Evolutionary conservation across 1,140 invertebrate species (phyloP).

Genomic region (Drosophila subpulchrella): DNA sequence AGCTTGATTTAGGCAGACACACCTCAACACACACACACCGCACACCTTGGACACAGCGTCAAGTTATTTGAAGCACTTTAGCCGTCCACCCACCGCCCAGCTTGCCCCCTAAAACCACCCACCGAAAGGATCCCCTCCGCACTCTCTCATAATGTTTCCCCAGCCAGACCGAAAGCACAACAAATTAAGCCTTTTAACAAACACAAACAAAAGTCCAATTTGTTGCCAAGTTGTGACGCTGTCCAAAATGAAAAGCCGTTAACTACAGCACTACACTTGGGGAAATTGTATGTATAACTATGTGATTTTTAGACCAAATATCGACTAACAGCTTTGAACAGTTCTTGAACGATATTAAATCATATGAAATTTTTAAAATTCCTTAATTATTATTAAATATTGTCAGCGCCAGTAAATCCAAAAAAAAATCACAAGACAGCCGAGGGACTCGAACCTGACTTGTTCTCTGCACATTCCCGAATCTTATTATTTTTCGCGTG

Average conservation of each 20-base stretch:
- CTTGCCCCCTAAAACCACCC: not conserved
- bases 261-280: slow-evolving; percentile 47
- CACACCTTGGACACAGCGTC: slow-evolving; percentile 36
- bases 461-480: too few relatives aligned
- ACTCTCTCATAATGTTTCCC: slow-evolving; percentile 65
- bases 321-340: too few relatives aligned
- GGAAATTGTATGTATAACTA: not conserved
- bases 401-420: too few relatives aligned
- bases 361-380: too few relatives aligned
- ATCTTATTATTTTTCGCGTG: too few relatives aligned
- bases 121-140: not conserved
- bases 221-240: slow-evolving; percentile 75
- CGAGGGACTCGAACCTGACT: too few relatives aligned
- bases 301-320: too few relatives aligned
- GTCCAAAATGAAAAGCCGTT: slow-evolving; percentile 75
- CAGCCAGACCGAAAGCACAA: slow-evolving; percentile 67
- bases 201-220: slow-evolving; percentile 82
- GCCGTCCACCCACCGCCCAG: slow-evolving; percentile 14
- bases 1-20: slow-evolving; percentile 76
- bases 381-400: too few relatives aligned
- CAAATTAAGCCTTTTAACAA: slow-evolving; percentile 82
- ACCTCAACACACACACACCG: slow-evolving; percentile 36
- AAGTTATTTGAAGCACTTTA: slow-evolving; percentile 79
- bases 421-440: too few relatives aligned
- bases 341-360: too few relatives aligned